Evolutionary conservation across 2,113 vertebrate genomes (phyloP).

Genomic region (Rhea pennata): DNA sequence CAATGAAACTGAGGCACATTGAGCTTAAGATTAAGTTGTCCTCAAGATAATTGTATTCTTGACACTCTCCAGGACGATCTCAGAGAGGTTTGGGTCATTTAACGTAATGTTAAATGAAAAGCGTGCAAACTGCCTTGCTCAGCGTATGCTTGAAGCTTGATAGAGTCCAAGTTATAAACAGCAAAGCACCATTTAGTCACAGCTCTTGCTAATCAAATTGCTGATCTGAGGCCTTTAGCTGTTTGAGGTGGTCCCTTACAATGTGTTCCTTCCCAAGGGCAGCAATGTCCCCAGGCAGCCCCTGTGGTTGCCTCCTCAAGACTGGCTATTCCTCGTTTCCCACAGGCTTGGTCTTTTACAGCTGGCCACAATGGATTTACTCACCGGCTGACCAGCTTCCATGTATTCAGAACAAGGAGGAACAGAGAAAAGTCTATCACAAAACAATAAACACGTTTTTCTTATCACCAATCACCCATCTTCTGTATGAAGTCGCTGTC

Average conservation of each 20-base stretch:
- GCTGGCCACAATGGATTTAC: background rate
- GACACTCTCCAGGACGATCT: background rate
- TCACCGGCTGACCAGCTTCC: rapidly evolving
- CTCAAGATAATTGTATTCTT: background rate
- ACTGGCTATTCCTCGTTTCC: rapidly evolving
- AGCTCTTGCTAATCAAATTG: background rate
- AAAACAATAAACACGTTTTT: background rate
- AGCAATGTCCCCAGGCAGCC: background rate
- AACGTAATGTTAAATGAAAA: background rate
- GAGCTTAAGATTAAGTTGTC: background rate
- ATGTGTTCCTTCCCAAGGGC: background rate
- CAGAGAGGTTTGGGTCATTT: rapidly evolving
- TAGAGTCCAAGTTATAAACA: background rate
- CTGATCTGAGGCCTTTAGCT: background rate
- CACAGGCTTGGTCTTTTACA: background rate
- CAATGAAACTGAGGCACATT: background rate
- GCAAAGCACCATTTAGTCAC: background rate
- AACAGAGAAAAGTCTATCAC: background rate
- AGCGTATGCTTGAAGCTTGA: background rate
- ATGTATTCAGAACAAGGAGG: rapidly evolving
- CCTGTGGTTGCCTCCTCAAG: background rate
- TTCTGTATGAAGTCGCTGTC: background rate
- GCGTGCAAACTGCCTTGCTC: background rate
- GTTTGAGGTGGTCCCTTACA: background rate
- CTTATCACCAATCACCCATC: background rate